Evolutionary conservation across 2,888 invertebrate genomes (phyloP), one percentile per base, ranked within the genome.

Genomic region (Aplocera efformata): DNA sequence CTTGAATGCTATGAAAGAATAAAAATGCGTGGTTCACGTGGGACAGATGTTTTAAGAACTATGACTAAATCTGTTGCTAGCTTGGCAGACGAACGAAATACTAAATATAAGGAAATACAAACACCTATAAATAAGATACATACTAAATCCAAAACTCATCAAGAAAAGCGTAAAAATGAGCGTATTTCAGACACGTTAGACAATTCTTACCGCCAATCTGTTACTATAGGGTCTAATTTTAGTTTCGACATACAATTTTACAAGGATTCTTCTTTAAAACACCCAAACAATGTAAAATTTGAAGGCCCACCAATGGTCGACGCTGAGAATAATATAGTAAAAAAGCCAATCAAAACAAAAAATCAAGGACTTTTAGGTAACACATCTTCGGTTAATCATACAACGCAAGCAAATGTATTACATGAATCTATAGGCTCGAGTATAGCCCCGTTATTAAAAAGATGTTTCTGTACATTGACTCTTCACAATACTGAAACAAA

Each of bases 1-100:
- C 33, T 55, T 30, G 42, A 62, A 47, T 67, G 68, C 32, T 45
- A 53, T 9, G 48, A 65, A 56, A 46, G 50, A 41, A 66, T 63
- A 13, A 60, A 58, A 46, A 44, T 35, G 40, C 58, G 51, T 23
- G 32, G 47, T 32, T n/a, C 30, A 39, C 56, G 17, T 29, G 34
- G 31, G 35, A 47, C 24, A 25, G 53, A 42, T 28, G 21, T 27
- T 9, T 10, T 26, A 13, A 42, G 31, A 32, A 10, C 23, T 7
- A 26, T 21, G 6, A 35, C 21, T 26, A 40, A 30, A 10, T 47
- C 50, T 7, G 32, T 27, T 21, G 30, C 35, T 47, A 44, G 38
- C 39, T 6, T 40, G 41, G 34, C 37, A 10, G 13, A 27, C 13
- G 26, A 41, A 25, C 9, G 13, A 17, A 31, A 26, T 24, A 6